Percentiles rank a stretch among this genome's conserved stretches.
phyloP scores from a whole-genome alignment of 2,797 vertebrate species.

The Smutsia gigantea region DNA sequence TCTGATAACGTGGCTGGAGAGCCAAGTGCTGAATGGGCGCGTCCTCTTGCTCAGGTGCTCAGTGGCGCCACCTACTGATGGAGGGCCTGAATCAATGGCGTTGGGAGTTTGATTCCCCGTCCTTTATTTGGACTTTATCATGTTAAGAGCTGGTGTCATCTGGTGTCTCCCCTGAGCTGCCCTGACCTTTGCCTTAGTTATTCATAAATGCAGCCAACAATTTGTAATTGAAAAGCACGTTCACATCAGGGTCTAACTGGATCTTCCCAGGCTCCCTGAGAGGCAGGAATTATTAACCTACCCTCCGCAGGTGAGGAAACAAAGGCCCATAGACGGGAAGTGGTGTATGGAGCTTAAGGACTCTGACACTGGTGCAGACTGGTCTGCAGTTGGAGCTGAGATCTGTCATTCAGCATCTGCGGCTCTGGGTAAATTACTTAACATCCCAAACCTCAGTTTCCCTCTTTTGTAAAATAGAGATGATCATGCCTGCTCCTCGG shows the following conservation, averaged over 20 bases:
- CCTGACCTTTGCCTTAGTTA: not conserved
- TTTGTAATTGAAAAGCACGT: not conserved
- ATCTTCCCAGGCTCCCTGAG: not conserved
- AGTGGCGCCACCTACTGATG: not conserved
- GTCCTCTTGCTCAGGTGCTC: not conserved
- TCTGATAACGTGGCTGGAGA: not conserved
- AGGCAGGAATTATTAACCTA: not conserved
- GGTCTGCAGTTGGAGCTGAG: not conserved
- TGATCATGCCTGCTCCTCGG: not conserved
- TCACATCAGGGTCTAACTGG: not conserved
- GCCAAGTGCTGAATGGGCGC: fast-evolving
- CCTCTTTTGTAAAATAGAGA: not conserved
- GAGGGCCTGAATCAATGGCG: not conserved
- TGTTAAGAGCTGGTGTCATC: not conserved
- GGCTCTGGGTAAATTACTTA: not conserved
- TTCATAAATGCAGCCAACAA: not conserved
- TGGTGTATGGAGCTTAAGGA: not conserved
- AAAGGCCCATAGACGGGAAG: not conserved
- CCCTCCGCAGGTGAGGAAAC: not conserved
- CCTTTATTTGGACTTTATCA: no score
- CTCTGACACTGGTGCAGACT: not conserved
- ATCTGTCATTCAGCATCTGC: not conserved
- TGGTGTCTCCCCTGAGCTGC: not conserved
- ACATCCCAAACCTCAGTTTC: not conserved
- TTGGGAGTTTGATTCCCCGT: not conserved